Conservation (phyloP, 2,888 invertebrate species). For the Gibbula magus region DNA sequence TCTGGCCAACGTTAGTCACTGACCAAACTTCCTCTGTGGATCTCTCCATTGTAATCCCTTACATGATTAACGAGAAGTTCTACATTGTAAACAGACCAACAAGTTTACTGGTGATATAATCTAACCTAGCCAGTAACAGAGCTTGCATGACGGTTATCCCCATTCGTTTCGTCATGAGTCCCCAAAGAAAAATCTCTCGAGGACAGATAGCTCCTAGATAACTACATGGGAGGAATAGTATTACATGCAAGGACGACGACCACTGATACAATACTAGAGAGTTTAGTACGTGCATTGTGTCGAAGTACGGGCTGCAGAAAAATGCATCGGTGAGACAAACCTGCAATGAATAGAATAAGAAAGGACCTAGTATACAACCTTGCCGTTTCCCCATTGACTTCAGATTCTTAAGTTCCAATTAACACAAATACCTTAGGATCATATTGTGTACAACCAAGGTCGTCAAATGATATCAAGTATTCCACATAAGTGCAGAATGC, state of each 20-base stretch:
- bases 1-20: no score
- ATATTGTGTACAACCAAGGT: no score
- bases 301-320: no score
- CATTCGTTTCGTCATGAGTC: neutral
- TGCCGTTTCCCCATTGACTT: no score
- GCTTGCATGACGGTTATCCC: conserved; percentile 1
- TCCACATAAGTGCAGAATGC: no score
- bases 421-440: no score
- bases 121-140: conserved; percentile 1
- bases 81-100: conserved; percentile 13
- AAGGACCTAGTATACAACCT: no score
- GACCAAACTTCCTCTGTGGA: neutral
- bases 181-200: neutral
- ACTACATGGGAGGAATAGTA: neutral
- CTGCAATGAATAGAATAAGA: no score
- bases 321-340: no score
- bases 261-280: neutral
- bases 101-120: neutral
- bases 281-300: no score
- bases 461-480: no score
- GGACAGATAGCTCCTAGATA: neutral
- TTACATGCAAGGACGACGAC: neutral
- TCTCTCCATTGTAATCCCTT: neutral
- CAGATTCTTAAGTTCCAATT: no score
- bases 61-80: conserved; percentile 14